Percentiles rank a stretch among this genome's conserved stretches.
Evolutionary conservation across 2,113 vertebrate genomes (phyloP).

Genomic region (Onychostruthus taczanowskii): DNA sequence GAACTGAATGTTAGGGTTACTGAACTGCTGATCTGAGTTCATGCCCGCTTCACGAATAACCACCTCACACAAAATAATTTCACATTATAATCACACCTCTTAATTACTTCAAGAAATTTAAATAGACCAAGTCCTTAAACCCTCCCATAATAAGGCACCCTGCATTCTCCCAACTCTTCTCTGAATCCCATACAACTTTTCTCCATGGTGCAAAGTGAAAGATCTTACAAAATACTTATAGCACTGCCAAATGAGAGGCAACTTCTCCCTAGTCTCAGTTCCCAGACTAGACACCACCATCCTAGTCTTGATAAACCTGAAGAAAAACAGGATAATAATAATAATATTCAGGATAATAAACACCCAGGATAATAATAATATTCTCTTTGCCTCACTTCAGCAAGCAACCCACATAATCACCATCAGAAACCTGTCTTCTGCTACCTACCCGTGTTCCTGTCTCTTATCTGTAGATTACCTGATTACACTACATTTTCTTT

Average conservation of each 20-base stretch:
- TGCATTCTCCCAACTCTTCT: background rate
- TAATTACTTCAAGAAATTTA: background rate
- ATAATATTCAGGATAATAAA: background rate
- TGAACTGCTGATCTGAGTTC: background rate
- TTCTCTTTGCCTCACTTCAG: background rate
- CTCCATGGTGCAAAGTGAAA: background rate
- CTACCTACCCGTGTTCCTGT: background rate
- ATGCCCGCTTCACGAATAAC: background rate
- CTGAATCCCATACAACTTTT: background rate
- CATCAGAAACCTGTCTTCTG: background rate
- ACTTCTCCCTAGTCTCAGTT: background rate
- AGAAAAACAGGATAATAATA: background rate
- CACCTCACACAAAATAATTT: background rate
- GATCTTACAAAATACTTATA: background rate
- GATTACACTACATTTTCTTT: background rate
- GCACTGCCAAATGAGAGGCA: background rate
- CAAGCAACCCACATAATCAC: background rate
- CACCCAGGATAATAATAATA: background rate
- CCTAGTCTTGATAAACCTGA: background rate
- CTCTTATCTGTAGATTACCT: background rate
- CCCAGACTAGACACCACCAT: background rate
- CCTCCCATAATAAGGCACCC: background rate
- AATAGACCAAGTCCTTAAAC: background rate
- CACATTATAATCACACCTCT: background rate
- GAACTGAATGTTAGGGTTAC: background rate